Percentiles rank a stretch among this genome's conserved stretches.
Conservation (phyloP, 2,888 invertebrate species). For the Rhingia campestris region DNA sequence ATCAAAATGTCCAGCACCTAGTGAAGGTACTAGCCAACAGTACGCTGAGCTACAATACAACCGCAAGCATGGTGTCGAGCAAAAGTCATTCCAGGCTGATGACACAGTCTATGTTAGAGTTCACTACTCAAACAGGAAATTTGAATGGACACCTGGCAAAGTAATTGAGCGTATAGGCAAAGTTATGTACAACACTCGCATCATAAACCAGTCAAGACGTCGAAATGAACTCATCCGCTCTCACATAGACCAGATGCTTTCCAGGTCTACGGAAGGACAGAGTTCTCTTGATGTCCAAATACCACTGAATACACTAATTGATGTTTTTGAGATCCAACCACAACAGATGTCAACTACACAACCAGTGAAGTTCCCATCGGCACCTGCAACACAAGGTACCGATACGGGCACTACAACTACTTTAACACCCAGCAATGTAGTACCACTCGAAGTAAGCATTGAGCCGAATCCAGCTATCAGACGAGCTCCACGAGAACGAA, state of each 20-base stretch:
- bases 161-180: conserved; percentile 12
- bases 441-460: neutral
- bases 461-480: neutral
- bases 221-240: neutral
- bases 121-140: conserved; percentile 19
- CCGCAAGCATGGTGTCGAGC: conserved; percentile 28
- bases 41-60: conserved; percentile 30
- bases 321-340: neutral
- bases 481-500: neutral
- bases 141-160: conserved; percentile 36
- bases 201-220: conserved; percentile 2
- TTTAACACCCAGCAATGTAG: no score
- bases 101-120: conserved; percentile 37
- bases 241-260: neutral
- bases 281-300: neutral
- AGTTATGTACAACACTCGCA: conserved; percentile 30
- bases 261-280: neutral
- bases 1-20: neutral
- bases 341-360: neutral
- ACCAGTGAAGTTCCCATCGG: neutral
- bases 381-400: neutral
- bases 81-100: conserved; percentile 19
- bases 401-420: no score
- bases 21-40: neutral
- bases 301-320: neutral